A percentile compares a stretch with the other conserved stretches of the same genome.
phyloP scores from a whole-genome alignment of 2,113 vertebrate species.

The Oryzias melastigma region DNA sequence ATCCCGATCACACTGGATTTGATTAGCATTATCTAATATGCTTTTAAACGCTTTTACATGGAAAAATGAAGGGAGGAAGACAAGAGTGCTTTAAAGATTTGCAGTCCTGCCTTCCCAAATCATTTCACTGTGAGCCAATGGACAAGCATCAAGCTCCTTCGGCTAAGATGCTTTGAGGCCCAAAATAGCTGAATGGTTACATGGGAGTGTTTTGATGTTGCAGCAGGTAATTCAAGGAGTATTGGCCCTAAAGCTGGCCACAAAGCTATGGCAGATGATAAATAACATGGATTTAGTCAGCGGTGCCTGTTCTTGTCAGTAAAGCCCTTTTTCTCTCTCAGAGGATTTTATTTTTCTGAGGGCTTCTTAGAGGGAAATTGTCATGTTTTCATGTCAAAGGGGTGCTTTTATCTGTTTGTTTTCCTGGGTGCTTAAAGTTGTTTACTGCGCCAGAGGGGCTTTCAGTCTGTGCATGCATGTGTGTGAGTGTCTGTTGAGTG shows the following conservation, averaged over 20 bases:
- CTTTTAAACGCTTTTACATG: constrained; percentile 33
- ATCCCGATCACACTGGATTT: constrained; percentile 50
- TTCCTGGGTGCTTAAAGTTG: constrained; percentile 73
- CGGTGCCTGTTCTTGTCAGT: constrained; percentile 67
- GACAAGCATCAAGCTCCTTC: constrained; percentile 25
- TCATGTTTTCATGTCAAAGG: constrained; percentile 76
- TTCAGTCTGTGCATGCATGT: constrained; percentile 28
- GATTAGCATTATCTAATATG: constrained; percentile 54
- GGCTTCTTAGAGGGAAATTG: constrained; percentile 71
- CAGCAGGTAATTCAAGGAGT: constrained; percentile 64
- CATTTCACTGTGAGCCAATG: constrained; percentile 53
- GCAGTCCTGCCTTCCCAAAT: constrained; percentile 31
- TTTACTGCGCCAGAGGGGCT: constrained; percentile 67
- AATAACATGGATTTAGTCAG: constrained; percentile 70
- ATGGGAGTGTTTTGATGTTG: constrained; percentile 63
- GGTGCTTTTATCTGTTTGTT: constrained; percentile 75
- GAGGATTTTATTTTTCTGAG: constrained; percentile 66
- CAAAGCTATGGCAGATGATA: constrained; percentile 64
- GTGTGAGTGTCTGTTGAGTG: constrained; percentile 10
- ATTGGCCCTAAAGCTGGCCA: constrained; percentile 62
- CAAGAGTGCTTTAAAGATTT: constrained; percentile 28
- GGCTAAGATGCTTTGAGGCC: constrained; percentile 54
- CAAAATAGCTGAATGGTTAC: constrained; percentile 53
- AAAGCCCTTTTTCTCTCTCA: constrained; percentile 63
- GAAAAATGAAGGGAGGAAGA: not conserved